These are phyloP conservation scores for Drosophila atroscutellata DNA, from an alignment of 2,888 invertebrate genomes.

Conservation along the genomic window DNA sequence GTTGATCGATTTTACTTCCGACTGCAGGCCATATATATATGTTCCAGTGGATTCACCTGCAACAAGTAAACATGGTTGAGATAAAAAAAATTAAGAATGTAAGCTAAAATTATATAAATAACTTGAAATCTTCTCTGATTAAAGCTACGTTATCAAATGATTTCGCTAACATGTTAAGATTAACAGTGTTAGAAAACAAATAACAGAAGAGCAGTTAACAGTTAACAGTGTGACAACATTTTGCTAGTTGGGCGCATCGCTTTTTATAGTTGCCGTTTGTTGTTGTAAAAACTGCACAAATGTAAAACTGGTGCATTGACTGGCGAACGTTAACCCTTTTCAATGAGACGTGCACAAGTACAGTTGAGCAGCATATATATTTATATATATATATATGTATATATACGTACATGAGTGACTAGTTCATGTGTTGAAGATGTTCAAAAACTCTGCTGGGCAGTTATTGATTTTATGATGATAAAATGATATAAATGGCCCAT, in stretches of 20 bases:
- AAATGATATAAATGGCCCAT: conserved; percentile 75
- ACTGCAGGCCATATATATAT: neutral
- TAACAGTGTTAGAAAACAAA: conserved; percentile 24
- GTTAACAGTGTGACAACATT: conserved; percentile 36
- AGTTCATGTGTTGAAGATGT: conserved; percentile 41
- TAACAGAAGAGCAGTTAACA: conserved; percentile 26
- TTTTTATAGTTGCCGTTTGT: conserved; percentile 8
- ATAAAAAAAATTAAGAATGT: conserved; percentile 9
- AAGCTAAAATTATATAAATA: neutral
- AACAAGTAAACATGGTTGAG: conserved; percentile 33
- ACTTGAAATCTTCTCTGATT: neutral
- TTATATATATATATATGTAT: conserved; percentile 11
- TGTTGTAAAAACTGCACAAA: conserved; percentile 26
- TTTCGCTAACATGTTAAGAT: conserved; percentile 5
- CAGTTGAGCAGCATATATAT: conserved; percentile 56
- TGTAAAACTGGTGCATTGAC: conserved; percentile 35
- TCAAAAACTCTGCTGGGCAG: conserved; percentile 53
- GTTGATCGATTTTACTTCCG: conserved; percentile 7
- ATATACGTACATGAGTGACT: conserved; percentile 10
- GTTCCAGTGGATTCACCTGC: conserved; percentile 33
- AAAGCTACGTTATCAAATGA: neutral
- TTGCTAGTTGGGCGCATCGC: conserved; percentile 1
- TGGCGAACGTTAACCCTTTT: conserved; percentile 57
- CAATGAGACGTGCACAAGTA: conserved; percentile 59
- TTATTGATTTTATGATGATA: conserved; percentile 75